Percentiles rank a stretch among this genome's conserved stretches.
These are phyloP conservation scores for Nemopilema nomurai DNA, from an alignment of 30 jellyfish, hydroid and myxozoan species.

Conservation along the genomic window DNA sequence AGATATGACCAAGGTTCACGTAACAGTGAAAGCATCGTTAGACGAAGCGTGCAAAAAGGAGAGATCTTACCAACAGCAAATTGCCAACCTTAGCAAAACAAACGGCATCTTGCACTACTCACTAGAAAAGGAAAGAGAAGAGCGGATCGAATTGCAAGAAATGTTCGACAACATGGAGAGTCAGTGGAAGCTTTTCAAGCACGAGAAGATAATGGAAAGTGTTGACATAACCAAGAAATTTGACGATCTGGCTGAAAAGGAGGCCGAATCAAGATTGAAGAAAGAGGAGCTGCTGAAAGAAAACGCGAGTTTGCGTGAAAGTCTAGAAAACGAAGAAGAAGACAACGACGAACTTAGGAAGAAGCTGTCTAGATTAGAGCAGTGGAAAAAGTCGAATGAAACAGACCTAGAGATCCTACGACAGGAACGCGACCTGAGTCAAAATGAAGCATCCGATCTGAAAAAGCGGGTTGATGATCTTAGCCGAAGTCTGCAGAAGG, in stretches of 20 bases:
- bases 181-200: constrained; percentile 67
- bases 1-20: constrained; percentile 82
- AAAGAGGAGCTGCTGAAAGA: constrained; percentile 46
- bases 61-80: constrained; percentile 83
- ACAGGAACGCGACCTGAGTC: constrained; percentile 56
- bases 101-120: constrained; percentile 82
- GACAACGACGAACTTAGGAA: constrained; percentile 71
- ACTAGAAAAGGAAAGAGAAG: constrained; percentile 96
- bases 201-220: constrained; percentile 63
- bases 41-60: constrained; percentile 95
- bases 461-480: constrained; percentile 69
- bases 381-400: constrained; percentile 58
- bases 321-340: constrained; percentile 89
- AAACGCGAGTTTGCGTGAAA: constrained; percentile 59
- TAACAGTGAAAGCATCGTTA: constrained; percentile 84
- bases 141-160: constrained; percentile 81
- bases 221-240: constrained; percentile 61
- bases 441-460: constrained; percentile 57
- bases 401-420: constrained; percentile 63
- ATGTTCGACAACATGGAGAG: constrained; percentile 71
- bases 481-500: constrained; percentile 52
- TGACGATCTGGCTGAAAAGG: constrained; percentile 62
- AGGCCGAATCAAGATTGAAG: constrained; percentile 45
- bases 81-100: constrained; percentile 74
- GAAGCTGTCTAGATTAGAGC: constrained; percentile 51